Conservation (phyloP, 2,797 vertebrate species). For the Coluber constrictor region DNA sequence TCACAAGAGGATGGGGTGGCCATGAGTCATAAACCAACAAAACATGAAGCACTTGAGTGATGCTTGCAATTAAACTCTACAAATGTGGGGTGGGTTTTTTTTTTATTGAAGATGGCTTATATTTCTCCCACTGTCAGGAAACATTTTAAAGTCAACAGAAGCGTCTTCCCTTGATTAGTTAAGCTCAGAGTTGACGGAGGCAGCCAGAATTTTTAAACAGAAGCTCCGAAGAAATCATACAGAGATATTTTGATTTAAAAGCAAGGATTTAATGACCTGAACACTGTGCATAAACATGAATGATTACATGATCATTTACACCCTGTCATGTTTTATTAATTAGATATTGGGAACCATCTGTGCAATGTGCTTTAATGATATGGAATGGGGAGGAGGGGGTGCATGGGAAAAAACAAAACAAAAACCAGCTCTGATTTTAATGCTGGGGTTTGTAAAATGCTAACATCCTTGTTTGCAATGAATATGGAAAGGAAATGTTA, state of each 20-base stretch:
- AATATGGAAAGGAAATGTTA: neutral
- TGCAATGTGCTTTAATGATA: conserved; percentile 19
- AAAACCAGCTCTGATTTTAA: neutral
- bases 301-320: conserved; percentile 35
- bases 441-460: neutral
- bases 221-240: neutral
- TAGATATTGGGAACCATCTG: conserved; percentile 29
- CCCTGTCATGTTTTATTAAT: conserved; percentile 38
- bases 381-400: neutral
- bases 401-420: too few relatives aligned
- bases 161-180: neutral
- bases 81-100: neutral
- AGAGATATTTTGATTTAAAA: conserved; percentile 30
- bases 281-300: conserved; percentile 26
- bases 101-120: neutral
- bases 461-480: neutral
- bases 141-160: neutral
- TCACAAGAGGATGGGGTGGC: neutral
- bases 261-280: conserved; percentile 13
- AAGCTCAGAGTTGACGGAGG: neutral
- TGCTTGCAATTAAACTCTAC: neutral
- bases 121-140: neutral
- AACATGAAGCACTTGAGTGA: neutral
- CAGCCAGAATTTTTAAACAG: conserved; percentile 1
- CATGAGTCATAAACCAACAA: neutral